Evolutionary conservation across 2,888 invertebrate genomes (phyloP), one percentile per base, ranked within the genome.

Genomic region (Hirtodrosophila trivittata): DNA sequence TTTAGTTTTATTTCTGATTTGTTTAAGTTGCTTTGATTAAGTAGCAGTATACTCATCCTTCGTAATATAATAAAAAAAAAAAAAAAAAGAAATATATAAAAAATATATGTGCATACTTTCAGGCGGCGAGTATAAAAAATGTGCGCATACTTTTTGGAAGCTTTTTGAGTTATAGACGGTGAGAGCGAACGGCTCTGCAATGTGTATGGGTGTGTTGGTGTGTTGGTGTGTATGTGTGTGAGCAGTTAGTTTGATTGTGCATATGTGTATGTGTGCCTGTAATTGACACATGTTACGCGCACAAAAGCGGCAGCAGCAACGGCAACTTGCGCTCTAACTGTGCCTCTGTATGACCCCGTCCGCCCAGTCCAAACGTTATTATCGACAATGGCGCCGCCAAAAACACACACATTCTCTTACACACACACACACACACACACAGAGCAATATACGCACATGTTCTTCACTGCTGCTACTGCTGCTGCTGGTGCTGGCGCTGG

Each of bases 281-380:
- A 88, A 88, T 88, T 88, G 89, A 89, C 88, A 88, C 87, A 88
- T 89, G 89, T 88, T 89, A 88, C 87, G 82, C 86, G 78, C 78
- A 75, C 80, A 85, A 87, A 86, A 80, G 81, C 77, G 75, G 60
- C 67, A 55, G 25, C 42, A 39, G 45, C 54, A 41, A 33, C 45
- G 49, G 67, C 57, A 73, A 58, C 63, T 72, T 67, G 71, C 64
- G 56, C 51, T 49, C 58, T 59, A 59, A 64, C 55, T 56, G 66
- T 62, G 64, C 37, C 66, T 60, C 57, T 39, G 30, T 56, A 37
- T 50, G 41, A 25, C 47, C 47, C 39, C 55, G 39, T 49, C 37
- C 43, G 39, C 55, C 55, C 75, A 68, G 64, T 46, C 63, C 75
- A 82, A 62, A 74, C 84, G 77, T 81, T 81, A 81, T 81, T 81